Conservation (phyloP, 1,140 invertebrate species). For the Pteromalus puparum region DNA sequence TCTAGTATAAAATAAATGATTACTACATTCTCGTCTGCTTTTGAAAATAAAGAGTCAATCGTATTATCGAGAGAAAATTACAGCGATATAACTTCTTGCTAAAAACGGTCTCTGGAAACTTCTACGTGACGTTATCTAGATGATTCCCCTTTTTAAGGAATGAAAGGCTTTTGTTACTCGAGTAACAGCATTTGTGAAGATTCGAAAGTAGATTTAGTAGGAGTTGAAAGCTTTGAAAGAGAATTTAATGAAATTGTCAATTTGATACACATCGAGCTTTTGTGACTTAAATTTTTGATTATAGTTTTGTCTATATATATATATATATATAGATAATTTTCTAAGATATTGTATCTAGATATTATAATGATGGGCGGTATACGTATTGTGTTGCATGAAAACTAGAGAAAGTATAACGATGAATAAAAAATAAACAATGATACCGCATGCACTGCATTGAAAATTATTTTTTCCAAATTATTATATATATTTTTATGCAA, state of each 20-base stretch:
- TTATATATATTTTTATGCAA: neutral
- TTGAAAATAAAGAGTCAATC: neutral
- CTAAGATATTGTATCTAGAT: neutral
- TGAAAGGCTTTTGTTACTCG: slow-evolving; percentile 14
- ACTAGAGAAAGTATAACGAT: neutral
- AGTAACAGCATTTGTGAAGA: neutral
- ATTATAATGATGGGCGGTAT: neutral
- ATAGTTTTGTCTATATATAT: neutral
- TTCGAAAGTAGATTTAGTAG: neutral
- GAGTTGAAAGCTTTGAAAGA: neutral
- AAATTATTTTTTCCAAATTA: slow-evolving; percentile 32
- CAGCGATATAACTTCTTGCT: neutral
- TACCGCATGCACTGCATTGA: slow-evolving; percentile 8
- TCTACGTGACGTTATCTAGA: neutral
- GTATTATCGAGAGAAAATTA: neutral
- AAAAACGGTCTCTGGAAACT: neutral
- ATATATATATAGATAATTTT: neutral
- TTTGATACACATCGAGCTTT: neutral
- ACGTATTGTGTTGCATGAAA: slow-evolving; percentile 19
- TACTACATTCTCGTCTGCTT: too few species aligned
- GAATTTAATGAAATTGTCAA: neutral
- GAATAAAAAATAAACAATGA: neutral
- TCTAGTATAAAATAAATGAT: too few species aligned
- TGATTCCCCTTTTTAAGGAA: neutral
- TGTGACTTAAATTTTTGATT: neutral